Percentiles rank a stretch among this genome's conserved stretches.
phyloP scores from a whole-genome alignment of 2,888 invertebrate genomes.

The Yponomeuta cagnagella region DNA sequence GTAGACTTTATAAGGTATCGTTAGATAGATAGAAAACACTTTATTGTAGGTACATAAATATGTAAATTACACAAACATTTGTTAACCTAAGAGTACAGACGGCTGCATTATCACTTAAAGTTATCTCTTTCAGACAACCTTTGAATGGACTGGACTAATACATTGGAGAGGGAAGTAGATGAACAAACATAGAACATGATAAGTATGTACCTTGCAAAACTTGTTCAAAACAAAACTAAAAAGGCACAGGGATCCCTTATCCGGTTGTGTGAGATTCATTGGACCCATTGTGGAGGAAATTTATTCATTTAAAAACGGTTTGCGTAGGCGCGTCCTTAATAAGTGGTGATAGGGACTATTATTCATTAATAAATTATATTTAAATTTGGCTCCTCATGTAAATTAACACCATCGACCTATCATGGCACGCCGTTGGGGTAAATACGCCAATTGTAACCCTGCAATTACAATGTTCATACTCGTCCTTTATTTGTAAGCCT shows the following conservation, averaged over 20 bases:
- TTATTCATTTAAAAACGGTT: neutral
- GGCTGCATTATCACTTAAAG: too few species aligned
- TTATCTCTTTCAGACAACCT: too few species aligned
- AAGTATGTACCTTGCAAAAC: slow-evolving; percentile 5
- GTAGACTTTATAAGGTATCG: too few species aligned
- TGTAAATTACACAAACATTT: too few species aligned
- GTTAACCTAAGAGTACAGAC: too few species aligned
- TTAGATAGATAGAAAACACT: too few species aligned
- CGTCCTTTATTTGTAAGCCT: too few species aligned
- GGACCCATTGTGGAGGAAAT: neutral
- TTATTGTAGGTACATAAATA: too few species aligned
- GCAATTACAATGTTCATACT: too few species aligned
- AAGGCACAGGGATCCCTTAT: neutral
- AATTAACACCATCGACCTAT: neutral
- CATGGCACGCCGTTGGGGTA: neutral
- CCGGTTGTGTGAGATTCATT: neutral
- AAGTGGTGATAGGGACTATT: neutral
- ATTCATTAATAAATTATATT: neutral
- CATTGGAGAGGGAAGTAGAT: too few species aligned
- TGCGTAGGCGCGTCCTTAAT: neutral
- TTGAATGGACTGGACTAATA: too few species aligned
- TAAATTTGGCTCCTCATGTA: neutral
- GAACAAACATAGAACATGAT: too few species aligned
- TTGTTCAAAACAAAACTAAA: neutral
- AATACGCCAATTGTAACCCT: neutral